A percentile compares a stretch with the other conserved stretches of the same genome.
Evolutionary conservation across 2,888 invertebrate species (phyloP).

Genomic region (Polia nebulosa): DNA sequence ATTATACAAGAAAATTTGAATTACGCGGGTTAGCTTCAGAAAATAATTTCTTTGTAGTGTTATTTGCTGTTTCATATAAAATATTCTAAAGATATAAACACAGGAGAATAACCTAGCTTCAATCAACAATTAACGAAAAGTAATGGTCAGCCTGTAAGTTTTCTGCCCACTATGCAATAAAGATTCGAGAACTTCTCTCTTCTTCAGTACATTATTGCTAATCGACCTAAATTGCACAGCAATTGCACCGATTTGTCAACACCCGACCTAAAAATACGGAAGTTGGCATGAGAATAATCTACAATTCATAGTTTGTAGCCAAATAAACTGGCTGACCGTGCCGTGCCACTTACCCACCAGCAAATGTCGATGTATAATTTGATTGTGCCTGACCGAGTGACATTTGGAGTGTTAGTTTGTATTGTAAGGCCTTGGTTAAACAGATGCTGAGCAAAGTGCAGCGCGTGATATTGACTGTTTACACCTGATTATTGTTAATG

Average conservation of each 20-base stretch:
- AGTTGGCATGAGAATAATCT: conserved; percentile 56
- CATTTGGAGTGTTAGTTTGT: conserved; percentile 55
- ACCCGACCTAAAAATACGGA: conserved; percentile 55
- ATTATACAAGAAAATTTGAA: no score
- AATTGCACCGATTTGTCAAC: conserved; percentile 37
- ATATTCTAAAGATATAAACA: no score
- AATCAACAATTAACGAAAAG: no score
- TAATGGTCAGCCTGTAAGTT: no score
- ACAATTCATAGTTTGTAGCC: conserved; percentile 43
- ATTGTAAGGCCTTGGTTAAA: conserved; percentile 35
- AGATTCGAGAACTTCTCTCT: no score
- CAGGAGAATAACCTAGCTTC: no score
- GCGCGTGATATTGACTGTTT: conserved; percentile 10
- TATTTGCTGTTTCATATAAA: no score
- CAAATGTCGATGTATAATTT: conserved; percentile 66
- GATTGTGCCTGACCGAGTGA: conserved; percentile 59
- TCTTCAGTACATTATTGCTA: no score
- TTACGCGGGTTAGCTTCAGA: no score
- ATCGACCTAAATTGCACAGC: conserved; percentile 1
- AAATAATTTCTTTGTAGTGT: no score
- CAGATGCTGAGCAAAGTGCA: conserved; percentile 20
- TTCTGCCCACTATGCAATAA: no score
- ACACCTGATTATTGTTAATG: not conserved
- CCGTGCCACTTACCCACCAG: conserved; percentile 47
- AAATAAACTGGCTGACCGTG: conserved; percentile 53